These are phyloP conservation scores for Hypsibius dujardini DNA, from an alignment of 1,140 invertebrate species.

Conservation along the genomic window DNA sequence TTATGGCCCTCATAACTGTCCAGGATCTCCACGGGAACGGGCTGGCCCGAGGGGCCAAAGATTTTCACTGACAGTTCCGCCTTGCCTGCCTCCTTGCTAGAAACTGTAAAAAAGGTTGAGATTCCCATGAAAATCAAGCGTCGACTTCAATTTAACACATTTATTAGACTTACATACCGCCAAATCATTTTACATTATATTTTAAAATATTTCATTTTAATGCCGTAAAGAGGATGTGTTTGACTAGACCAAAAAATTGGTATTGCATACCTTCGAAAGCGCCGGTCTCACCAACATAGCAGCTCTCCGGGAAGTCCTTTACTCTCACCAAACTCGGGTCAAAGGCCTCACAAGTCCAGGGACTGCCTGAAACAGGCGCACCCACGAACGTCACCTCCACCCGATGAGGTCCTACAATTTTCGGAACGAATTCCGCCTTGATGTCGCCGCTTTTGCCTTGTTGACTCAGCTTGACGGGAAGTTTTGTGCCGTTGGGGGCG, in stretches of 20 bases:
- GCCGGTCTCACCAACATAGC: slow-evolving; percentile 33
- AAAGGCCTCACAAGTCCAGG: slow-evolving; percentile 83
- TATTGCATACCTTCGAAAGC: slow-evolving; percentile 30
- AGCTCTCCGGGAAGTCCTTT: slow-evolving; percentile 31
- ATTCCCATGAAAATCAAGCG: too few relatives aligned
- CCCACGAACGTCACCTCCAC: slow-evolving; percentile 78
- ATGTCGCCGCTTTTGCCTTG: slow-evolving; percentile 6
- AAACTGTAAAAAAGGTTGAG: slow-evolving; percentile 42
- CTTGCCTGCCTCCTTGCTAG: slow-evolving; percentile 63
- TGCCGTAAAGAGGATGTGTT: too few relatives aligned
- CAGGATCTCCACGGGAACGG: slow-evolving; percentile 59
- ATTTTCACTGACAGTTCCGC: slow-evolving; percentile 75
- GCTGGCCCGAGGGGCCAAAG: slow-evolving; percentile 66
- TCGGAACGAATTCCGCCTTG: slow-evolving; percentile 2
- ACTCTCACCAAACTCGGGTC: slow-evolving; percentile 55
- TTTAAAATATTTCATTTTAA: too few relatives aligned
- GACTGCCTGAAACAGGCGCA: slow-evolving; percentile 76
- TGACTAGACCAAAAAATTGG: too few relatives aligned
- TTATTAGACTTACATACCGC: too few relatives aligned
- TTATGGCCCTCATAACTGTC: slow-evolving; percentile 46
- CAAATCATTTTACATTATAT: too few relatives aligned
- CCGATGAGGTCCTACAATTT: slow-evolving; percentile 45
- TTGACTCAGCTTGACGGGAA: slow-evolving; percentile 20
- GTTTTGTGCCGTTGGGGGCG: slow-evolving; percentile 6
- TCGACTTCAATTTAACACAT: too few relatives aligned